Conservation (phyloP, 2,888 invertebrate species). For the Myathropa florea region DNA sequence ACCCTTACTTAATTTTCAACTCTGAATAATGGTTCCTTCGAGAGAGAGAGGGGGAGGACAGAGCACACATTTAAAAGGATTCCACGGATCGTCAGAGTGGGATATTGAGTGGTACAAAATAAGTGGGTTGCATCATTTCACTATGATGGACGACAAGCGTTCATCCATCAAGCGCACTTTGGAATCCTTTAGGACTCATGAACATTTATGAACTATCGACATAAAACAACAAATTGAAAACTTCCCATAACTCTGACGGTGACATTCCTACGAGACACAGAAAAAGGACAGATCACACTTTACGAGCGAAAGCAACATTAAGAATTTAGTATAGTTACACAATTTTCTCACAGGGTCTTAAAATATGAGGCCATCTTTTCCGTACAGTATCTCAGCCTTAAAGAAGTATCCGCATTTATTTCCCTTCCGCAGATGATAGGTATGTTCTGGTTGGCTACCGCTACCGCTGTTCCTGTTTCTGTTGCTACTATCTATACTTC, state of each 20-base stretch:
- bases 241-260: constrained; percentile 3
- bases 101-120: background rate
- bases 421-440: constrained; percentile 23
- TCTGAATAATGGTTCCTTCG: background rate
- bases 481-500: constrained; percentile 15
- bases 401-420: constrained; percentile 16
- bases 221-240: constrained; percentile 33
- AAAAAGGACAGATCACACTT: constrained; percentile 21
- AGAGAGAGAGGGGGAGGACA: no score
- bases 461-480: constrained; percentile 13
- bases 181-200: constrained; percentile 1
- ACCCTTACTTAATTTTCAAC: background rate
- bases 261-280: background rate
- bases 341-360: constrained; percentile 51
- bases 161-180: background rate
- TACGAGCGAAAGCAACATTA: constrained; percentile 43
- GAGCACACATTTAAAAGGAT: background rate
- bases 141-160: background rate
- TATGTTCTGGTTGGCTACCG: constrained; percentile 15
- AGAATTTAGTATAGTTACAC: constrained; percentile 56
- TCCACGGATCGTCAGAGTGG: background rate
- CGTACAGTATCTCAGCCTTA: constrained; percentile 14
- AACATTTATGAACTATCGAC: constrained; percentile 27
- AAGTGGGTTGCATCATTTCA: background rate
- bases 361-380: constrained; percentile 29